Base-by-base conservation (phyloP, 2,113 vertebrate species). In the Cebus imitator region DNA sequence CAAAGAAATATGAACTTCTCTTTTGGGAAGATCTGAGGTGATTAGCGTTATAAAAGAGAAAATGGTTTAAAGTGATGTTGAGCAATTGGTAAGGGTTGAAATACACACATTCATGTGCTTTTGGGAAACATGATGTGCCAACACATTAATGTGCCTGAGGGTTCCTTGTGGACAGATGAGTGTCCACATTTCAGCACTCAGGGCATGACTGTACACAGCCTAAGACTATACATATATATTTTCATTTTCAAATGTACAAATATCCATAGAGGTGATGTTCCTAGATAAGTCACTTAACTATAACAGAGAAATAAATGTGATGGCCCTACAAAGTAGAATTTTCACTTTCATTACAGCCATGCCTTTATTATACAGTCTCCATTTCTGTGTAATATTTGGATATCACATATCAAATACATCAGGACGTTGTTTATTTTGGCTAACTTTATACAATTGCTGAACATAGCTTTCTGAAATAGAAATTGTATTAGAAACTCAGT, bases 381-480 rank as follows among this genome's bases (percentile, higher is more conserved):
- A n/a, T 95, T 93, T 95, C 76, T 95, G 5, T 81, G 89, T 91
- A 57, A 66, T 95, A 70, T 84, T 95, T 95, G 89, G 37, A 66
- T 97, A 66, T 35, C 78, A 76, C 16, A 48, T 91, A 52, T 91
- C 95, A 50, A 58, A 1, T 92, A 84, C 35, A 86, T 87, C 66
- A 82, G 79, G 58, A 66, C 32, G 93, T 76, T 81, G 52, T 81
- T 85, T 81, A 58, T 81, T 85, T 95, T 70, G 18, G n/a, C 80
- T 52, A 87, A 48, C 14, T 94, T 32, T 52, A 87, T 92, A 70
- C 35, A 94, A 5, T 85, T 84, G 89, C 83, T 93, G 80, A 95
- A 84, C 64, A 78, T 87, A 96, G 68, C 78, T 96, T 91, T 87
- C 89, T 94, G 66, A 98, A 95, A 43, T 43, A 93, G 45, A 95